Conservation (phyloP, 2,113 vertebrate species). For the Rutilus rutilus region DNA sequence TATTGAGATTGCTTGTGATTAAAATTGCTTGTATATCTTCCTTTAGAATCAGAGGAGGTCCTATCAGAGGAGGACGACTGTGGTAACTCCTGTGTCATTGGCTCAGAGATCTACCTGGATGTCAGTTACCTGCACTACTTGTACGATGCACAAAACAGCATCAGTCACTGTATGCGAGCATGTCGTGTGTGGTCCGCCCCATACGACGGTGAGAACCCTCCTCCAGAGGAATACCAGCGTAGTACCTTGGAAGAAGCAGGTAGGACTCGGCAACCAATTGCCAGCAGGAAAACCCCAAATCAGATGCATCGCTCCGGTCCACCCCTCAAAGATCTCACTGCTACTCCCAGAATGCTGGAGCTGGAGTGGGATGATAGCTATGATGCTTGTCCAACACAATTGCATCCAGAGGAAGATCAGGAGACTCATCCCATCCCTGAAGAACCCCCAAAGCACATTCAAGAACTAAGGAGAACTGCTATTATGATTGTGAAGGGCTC, state of each 20-base stretch:
- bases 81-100: slow-evolving; percentile 84
- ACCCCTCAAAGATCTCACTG: slow-evolving; percentile 26
- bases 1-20: no score
- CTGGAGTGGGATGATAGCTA: slow-evolving; percentile 98
- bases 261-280: slow-evolving; percentile 47
- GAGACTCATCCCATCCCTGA: slow-evolving; percentile 48
- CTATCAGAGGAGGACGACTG: slow-evolving; percentile 51
- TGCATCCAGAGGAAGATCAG: slow-evolving; percentile 58
- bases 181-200: slow-evolving; percentile 91
- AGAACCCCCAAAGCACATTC: slow-evolving; percentile 88
- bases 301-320: slow-evolving; percentile 33
- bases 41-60: slow-evolving; percentile 65
- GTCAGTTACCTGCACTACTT: slow-evolving; percentile 96
- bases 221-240: slow-evolving; percentile 82
- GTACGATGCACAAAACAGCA: slow-evolving; percentile 85
- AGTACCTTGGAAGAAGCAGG: slow-evolving; percentile 74
- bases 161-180: slow-evolving; percentile 83
- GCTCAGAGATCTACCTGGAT: slow-evolving; percentile 85
- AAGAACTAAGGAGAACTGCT: slow-evolving; percentile 91
- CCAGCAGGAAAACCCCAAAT: slow-evolving; percentile 59
- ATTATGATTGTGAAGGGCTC: slow-evolving; percentile 89
- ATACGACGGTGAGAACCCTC: slow-evolving; percentile 89
- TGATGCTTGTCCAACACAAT: slow-evolving; percentile 81
- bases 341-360: slow-evolving; percentile 77
- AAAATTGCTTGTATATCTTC: not conserved